Conservation (phyloP, 2,888 invertebrate species). For the Tipula vernalis region DNA sequence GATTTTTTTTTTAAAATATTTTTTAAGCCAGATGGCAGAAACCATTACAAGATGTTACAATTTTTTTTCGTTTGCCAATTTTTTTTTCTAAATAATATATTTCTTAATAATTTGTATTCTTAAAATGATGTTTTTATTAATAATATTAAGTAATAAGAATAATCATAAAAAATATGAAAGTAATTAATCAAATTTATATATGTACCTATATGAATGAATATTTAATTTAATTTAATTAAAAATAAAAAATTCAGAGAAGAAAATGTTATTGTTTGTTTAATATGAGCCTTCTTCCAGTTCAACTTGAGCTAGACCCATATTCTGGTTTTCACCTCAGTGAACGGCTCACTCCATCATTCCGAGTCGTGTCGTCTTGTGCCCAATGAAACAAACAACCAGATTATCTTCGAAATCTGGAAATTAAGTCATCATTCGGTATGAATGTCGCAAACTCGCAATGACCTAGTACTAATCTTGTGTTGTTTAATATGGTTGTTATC, state of each 20-base stretch:
- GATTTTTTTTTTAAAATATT: background rate
- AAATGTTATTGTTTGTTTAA: background rate
- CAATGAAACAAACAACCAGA: too few relatives aligned
- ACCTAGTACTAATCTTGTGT: too few relatives aligned
- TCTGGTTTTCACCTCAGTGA: too few relatives aligned
- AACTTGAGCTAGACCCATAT: too few relatives aligned
- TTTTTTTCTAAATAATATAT: background rate
- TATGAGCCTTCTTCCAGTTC: too few relatives aligned
- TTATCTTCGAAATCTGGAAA: too few relatives aligned
- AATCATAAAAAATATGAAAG: background rate
- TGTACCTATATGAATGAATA: background rate
- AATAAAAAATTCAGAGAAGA: background rate
- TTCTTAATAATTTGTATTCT: background rate
- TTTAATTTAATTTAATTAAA: slow-evolving; percentile 4
- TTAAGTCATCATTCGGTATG: too few relatives aligned
- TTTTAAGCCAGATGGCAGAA: background rate
- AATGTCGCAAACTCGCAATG: too few relatives aligned
- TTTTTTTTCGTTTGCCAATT: background rate
- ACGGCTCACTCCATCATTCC: too few relatives aligned
- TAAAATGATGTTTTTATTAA: background rate
- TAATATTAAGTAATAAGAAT: background rate
- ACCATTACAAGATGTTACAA: background rate
- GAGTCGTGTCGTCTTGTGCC: too few relatives aligned
- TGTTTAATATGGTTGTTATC: too few relatives aligned
- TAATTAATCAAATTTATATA: background rate